Conservation (phyloP, 1,140 invertebrate genomes). For the Pygmarrhopalites habei region DNA sequence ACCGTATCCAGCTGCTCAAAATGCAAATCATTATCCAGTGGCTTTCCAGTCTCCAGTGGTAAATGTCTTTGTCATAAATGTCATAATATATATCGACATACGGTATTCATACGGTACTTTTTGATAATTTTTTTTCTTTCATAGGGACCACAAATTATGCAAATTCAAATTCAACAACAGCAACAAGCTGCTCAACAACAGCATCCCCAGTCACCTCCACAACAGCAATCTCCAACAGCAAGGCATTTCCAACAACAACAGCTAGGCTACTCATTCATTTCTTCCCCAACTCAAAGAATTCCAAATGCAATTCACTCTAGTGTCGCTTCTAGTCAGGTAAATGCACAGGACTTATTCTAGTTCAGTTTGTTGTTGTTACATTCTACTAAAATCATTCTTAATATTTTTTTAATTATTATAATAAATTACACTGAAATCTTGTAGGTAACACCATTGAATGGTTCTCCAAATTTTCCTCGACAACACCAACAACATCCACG, state of each 20-base stretch:
- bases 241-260: slow-evolving; percentile 23
- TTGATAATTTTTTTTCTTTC: no score
- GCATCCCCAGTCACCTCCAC: slow-evolving; percentile 12
- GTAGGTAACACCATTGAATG: slow-evolving; percentile 24
- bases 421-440: no score
- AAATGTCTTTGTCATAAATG: no score
- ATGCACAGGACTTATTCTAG: no score
- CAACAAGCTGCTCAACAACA: slow-evolving; percentile 18
- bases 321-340: slow-evolving; percentile 31
- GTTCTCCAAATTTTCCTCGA: slow-evolving; percentile 24
- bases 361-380: no score
- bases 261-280: slow-evolving; percentile 6
- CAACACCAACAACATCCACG: slow-evolving; percentile 6
- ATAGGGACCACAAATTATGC: slow-evolving; percentile 25
- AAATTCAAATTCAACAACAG: slow-evolving; percentile 31
- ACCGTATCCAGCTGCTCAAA: slow-evolving; percentile 25
- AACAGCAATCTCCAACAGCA: slow-evolving; percentile 10
- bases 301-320: slow-evolving; percentile 5
- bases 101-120: no score
- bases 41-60: slow-evolving; percentile 24
- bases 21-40: slow-evolving; percentile 30
- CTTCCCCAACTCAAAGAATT: slow-evolving; percentile 12
- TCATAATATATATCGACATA: no score
- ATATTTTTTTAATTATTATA: no score
- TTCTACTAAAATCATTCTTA: no score